Conservation (phyloP, 2,888 invertebrate species). For the Platycnemis pennipes region DNA sequence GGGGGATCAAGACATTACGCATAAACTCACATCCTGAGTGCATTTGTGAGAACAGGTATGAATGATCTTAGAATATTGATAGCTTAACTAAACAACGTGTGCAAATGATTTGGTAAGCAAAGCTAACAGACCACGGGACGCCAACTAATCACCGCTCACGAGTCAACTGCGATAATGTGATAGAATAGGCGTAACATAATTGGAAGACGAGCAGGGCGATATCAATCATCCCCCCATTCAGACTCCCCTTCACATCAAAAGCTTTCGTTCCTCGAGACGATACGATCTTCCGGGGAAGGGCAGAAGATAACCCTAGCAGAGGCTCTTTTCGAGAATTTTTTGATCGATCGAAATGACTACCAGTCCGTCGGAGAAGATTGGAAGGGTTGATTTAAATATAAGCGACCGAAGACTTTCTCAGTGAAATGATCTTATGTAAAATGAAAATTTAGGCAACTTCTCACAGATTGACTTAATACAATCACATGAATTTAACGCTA, state of each 20-base stretch:
- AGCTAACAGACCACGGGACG: neutral
- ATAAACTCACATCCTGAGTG: neutral
- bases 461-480: neutral
- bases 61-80: neutral
- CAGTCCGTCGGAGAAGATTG: neutral
- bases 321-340: neutral
- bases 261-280: neutral
- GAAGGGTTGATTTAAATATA: neutral
- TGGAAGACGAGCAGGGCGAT: neutral
- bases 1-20: too few relatives aligned
- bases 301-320: neutral
- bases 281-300: neutral
- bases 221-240: constrained; percentile 13
- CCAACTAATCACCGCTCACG: neutral
- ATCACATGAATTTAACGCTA: neutral
- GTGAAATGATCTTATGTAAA: neutral
- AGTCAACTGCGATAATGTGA: neutral
- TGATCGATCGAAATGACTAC: neutral
- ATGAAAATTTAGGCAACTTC: neutral
- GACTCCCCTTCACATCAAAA: neutral
- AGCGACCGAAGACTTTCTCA: neutral
- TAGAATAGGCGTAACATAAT: constrained; percentile 28
- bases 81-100: neutral
- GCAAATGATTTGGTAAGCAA: neutral
- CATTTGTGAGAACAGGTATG: neutral